Percentiles rank a stretch among this genome's conserved stretches.
Conservation (phyloP, 2,113 vertebrate species). For the Prinia subflava region DNA sequence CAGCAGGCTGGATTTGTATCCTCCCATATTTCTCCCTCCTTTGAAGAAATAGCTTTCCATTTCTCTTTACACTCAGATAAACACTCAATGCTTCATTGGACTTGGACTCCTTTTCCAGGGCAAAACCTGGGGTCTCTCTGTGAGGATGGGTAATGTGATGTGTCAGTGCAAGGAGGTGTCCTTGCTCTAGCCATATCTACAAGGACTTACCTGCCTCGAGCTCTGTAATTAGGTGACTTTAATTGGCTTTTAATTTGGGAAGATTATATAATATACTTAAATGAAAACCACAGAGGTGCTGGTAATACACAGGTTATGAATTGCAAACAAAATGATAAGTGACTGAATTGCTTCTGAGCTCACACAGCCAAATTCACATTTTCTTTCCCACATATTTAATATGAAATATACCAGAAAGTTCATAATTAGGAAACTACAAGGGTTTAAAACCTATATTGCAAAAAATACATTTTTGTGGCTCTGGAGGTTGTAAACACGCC, state of each 20-base stretch:
- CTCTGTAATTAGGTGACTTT: neutral
- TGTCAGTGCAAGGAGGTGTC: neutral
- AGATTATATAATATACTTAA: slow-evolving; percentile 16
- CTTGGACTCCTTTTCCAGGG: neutral
- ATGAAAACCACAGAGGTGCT: slow-evolving; percentile 12
- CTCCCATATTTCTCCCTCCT: neutral
- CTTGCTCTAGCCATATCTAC: neutral
- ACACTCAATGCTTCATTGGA: neutral
- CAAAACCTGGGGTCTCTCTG: neutral
- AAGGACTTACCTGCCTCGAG: slow-evolving; percentile 2
- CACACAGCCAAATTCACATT: neutral
- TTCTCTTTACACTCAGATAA: neutral
- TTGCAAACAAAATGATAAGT: neutral
- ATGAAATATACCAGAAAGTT: slow-evolving; percentile 15
- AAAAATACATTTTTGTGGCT: slow-evolving; percentile 21
- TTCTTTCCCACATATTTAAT: neutral
- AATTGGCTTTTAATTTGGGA: slow-evolving; percentile 36
- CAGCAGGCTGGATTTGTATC: neutral
- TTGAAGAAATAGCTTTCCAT: neutral
- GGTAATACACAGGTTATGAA: neutral
- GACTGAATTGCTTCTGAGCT: neutral
- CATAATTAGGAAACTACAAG: slow-evolving; percentile 9
- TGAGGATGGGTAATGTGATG: neutral
- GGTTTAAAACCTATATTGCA: neutral
- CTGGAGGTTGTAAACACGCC: slow-evolving; percentile 32